phyloP scores from a whole-genome alignment of 2,888 invertebrate genomes.

The Dasysyrphus albostriatus region DNA sequence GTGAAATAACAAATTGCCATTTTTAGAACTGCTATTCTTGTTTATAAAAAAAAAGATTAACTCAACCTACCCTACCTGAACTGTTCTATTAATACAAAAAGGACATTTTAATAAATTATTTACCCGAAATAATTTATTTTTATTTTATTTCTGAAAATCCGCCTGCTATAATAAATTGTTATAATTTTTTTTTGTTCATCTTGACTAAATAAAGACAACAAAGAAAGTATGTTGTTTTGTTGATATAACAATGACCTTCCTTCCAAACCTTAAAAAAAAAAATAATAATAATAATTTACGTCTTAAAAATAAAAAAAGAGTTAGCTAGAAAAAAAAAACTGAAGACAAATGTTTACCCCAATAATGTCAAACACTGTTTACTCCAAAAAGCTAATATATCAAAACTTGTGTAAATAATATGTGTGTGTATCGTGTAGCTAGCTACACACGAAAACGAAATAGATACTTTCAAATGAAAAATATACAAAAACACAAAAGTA shows the following conservation, averaged over 20 bases:
- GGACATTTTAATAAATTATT: too few species aligned
- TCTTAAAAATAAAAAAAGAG: background rate
- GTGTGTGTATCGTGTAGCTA: background rate
- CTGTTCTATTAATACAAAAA: too few species aligned
- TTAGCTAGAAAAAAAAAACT: constrained; percentile 1
- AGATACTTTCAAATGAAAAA: background rate
- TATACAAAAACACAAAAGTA: constrained; percentile 12
- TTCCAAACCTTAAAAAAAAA: background rate
- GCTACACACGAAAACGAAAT: background rate
- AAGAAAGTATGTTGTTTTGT: background rate
- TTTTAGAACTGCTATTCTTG: too few species aligned
- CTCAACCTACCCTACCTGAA: too few species aligned
- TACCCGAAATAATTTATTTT: background rate
- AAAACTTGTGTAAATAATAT: constrained; percentile 55
- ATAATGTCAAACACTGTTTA: constrained; percentile 62
- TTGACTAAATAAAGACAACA: background rate
- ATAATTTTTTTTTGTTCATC: background rate
- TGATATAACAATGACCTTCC: constrained; percentile 13
- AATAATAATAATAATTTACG: constrained; percentile 1
- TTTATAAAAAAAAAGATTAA: too few species aligned
- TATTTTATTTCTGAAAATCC: background rate
- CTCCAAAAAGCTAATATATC: constrained; percentile 24
- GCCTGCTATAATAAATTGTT: background rate
- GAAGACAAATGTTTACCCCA: constrained; percentile 57
- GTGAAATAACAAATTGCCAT: too few species aligned